Conservation (phyloP, 2,888 invertebrate species). For the Sialis lutaria region DNA sequence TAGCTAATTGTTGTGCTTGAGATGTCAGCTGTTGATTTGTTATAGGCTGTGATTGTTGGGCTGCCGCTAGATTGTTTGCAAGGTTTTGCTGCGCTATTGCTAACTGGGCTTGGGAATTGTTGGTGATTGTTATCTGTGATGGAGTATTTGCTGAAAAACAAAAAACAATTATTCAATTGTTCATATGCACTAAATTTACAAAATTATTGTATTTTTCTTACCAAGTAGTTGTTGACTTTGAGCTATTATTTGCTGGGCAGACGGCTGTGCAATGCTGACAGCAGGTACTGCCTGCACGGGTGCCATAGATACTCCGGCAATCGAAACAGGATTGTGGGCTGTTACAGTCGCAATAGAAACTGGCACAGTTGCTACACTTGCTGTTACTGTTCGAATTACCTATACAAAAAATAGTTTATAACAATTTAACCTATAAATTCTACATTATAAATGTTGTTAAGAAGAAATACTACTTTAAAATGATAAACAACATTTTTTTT, state of each 20-base stretch:
- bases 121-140: slow-evolving; percentile 22
- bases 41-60: slow-evolving; percentile 17
- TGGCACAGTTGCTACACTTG: slow-evolving; percentile 40
- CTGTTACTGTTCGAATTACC: slow-evolving; percentile 35
- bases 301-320: slow-evolving; percentile 34
- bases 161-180: neutral
- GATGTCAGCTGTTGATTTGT: slow-evolving; percentile 17
- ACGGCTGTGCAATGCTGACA: slow-evolving; percentile 38
- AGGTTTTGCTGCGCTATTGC: slow-evolving; percentile 24
- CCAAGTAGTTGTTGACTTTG: slow-evolving; percentile 22
- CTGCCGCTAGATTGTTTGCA: slow-evolving; percentile 21
- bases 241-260: slow-evolving; percentile 26
- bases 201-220: neutral
- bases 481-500: no score
- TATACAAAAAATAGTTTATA: slow-evolving; percentile 6
- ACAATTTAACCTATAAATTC: neutral
- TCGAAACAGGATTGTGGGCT: slow-evolving; percentile 33
- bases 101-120: slow-evolving; percentile 23
- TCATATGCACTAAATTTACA: neutral
- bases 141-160: slow-evolving; percentile 5
- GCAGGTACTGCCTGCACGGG: slow-evolving; percentile 36
- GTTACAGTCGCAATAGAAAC: slow-evolving; percentile 41
- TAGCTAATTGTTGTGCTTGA: slow-evolving; percentile 19
- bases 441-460: neutral
- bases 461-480: neutral